These are phyloP conservation scores for Agrochola lychnidis DNA, from an alignment of 2,888 invertebrate species.

Conservation along the genomic window DNA sequence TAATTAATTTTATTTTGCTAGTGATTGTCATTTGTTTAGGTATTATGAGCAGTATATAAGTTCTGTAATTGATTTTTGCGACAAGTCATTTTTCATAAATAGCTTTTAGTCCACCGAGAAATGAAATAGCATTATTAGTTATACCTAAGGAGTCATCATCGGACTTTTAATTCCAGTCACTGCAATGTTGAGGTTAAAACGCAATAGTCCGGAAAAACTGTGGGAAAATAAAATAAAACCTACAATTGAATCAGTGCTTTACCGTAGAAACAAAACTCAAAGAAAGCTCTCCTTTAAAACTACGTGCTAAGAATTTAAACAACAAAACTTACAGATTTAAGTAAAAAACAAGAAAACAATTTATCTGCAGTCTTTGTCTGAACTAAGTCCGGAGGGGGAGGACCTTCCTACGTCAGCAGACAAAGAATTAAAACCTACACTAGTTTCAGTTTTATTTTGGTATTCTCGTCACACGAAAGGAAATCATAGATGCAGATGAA, in stretches of 20 bases:
- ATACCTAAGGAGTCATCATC: neutral
- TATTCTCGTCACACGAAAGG: neutral
- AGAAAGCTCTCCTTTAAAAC: neutral
- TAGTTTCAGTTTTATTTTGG: slow-evolving; percentile 5
- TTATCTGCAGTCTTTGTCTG: slow-evolving; percentile 17
- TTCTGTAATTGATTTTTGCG: neutral
- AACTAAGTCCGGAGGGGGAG: neutral
- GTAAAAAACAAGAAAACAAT: slow-evolving; percentile 33
- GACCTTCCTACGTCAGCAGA: neutral
- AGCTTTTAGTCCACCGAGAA: neutral
- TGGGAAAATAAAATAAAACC: neutral
- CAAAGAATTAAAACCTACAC: slow-evolving; percentile 3
- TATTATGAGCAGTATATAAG: no score
- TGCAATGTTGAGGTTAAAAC: neutral
- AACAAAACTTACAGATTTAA: slow-evolving; percentile 3
- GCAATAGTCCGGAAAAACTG: neutral
- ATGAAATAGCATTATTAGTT: neutral
- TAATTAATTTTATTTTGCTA: neutral
- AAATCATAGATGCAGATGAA: neutral
- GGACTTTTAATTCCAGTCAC: neutral
- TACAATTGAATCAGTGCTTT: neutral
- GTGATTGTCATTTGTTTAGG: neutral
- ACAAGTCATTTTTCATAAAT: neutral
- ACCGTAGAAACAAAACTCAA: neutral
- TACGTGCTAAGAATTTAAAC: slow-evolving; percentile 14